These are phyloP conservation scores for Pangasius krempfi DNA, from an alignment of 2,797 vertebrate species.

Conservation along the genomic window DNA sequence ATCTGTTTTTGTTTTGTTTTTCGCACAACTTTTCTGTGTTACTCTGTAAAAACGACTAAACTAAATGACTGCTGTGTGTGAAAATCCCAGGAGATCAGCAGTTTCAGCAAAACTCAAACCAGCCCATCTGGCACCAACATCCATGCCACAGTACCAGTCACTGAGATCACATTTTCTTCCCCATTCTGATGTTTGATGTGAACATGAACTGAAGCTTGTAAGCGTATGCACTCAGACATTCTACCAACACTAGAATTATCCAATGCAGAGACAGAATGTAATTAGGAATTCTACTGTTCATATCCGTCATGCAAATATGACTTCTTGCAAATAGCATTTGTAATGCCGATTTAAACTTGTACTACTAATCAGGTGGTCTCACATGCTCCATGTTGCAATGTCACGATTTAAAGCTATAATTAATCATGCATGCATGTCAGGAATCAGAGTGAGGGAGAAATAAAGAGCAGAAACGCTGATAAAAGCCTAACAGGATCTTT, in stretches of 20 bases:
- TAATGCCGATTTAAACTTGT: neutral
- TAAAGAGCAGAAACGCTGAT: constrained; percentile 1
- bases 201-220: neutral
- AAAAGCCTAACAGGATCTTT: constrained; percentile 50
- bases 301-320: neutral
- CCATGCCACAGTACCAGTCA: neutral
- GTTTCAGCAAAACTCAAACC: neutral
- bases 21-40: neutral
- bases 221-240: neutral
- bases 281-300: neutral
- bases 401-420: neutral
- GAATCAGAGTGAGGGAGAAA: neutral
- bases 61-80: neutral
- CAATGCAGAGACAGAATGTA: neutral
- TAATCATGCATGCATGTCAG: constrained; percentile 2
- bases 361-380: neutral
- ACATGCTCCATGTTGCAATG: neutral
- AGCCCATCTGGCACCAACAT: neutral
- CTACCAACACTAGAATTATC: neutral
- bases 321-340: neutral
- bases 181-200: neutral
- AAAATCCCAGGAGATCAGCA: neutral
- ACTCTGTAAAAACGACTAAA: neutral
- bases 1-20: neutral
- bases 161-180: neutral